Conservation (phyloP, 2,797 vertebrate species). For the Paedocypris micromegethes region DNA sequence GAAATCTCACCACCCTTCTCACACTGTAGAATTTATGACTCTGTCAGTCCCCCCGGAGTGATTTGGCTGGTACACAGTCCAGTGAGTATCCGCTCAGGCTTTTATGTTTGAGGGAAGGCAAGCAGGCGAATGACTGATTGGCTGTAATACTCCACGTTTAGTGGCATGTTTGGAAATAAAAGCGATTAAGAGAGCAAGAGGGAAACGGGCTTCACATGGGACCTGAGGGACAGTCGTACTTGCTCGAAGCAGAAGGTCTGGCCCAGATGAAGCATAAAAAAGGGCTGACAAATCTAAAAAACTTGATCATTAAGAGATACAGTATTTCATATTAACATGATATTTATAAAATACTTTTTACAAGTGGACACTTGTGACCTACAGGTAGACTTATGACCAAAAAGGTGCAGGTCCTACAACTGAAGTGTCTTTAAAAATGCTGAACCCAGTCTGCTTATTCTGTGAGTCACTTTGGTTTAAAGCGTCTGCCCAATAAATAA, state of each 20-base stretch:
- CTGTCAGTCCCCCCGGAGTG: slow-evolving; percentile 66
- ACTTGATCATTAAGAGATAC: no score
- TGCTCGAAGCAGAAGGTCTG: slow-evolving; percentile 24
- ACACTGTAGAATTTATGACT: slow-evolving; percentile 66
- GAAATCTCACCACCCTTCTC: slow-evolving; percentile 62
- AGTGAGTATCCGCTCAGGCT: slow-evolving; percentile 67
- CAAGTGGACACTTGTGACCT: no score
- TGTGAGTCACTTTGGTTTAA: no score
- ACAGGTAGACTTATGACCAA: no score
- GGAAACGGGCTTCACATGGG: slow-evolving; percentile 10
- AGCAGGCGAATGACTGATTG: slow-evolving; percentile 72
- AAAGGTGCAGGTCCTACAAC: no score
- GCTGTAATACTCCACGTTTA: slow-evolving; percentile 72
- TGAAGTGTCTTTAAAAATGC: no score
- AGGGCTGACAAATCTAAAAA: slow-evolving; percentile 3
- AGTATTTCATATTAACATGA: no score
- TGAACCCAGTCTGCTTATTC: no score
- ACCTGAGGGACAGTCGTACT: slow-evolving; percentile 13
- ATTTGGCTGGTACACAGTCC: slow-evolving; percentile 71
- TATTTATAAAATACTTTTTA: no score
- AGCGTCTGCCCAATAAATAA: no score
- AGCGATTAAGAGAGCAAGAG: slow-evolving; percentile 17
- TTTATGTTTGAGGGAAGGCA: slow-evolving; percentile 62
- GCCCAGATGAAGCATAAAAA: slow-evolving; percentile 9
- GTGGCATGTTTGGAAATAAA: slow-evolving; percentile 55